Evolutionary conservation across 2,797 vertebrate species (phyloP), one percentile per base, ranked within the genome.

Genomic region (Vireo griseus): DNA sequence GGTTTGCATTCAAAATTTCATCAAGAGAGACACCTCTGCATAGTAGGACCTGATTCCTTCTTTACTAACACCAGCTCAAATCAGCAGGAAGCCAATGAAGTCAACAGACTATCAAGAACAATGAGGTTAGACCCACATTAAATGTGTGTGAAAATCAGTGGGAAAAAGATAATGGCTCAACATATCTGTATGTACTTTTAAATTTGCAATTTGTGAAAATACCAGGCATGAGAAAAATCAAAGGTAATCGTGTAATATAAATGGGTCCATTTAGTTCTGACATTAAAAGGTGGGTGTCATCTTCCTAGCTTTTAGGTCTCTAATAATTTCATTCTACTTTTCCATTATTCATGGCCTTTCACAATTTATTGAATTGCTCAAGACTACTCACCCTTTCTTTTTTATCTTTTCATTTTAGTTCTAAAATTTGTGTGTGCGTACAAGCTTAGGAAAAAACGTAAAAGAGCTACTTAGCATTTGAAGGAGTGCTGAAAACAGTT

Each of bases 311-410:
- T 94, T 90, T 67, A 87, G 42, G 65, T 88, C 59, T 88, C 72
- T 93, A 78, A 83, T 83, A 0, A 54, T 81, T 95, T 51, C 33
- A 80, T 89, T 86, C 75, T 59, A 37, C 54, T 86, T 58, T 69
- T 96, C 86, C 76, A 94, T 95, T 96, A 95, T 92, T 96, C 88
- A 92, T 73, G 44, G n/a, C 67, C 62, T 95, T 95, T 86, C 86
- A 57, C 37, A 62, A 2, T 69, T 54, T 68, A 83, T 29, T 85
- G 40, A 74, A 92, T 74, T 0, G 0, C 79, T 97, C 87, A 88
- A 94, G 71, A 91, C 20, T 82, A 76, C 68, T 94, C 85, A 94
- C 9, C 35, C 52, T 94, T 95, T 91, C 81, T 76, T 93, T 87
- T 81, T 89, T 71, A 71, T 81, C 59, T 85, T 76, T 94, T 95